phyloP scores from a whole-genome alignment of 2,113 vertebrate genomes.

The Anoura caudifer region DNA sequence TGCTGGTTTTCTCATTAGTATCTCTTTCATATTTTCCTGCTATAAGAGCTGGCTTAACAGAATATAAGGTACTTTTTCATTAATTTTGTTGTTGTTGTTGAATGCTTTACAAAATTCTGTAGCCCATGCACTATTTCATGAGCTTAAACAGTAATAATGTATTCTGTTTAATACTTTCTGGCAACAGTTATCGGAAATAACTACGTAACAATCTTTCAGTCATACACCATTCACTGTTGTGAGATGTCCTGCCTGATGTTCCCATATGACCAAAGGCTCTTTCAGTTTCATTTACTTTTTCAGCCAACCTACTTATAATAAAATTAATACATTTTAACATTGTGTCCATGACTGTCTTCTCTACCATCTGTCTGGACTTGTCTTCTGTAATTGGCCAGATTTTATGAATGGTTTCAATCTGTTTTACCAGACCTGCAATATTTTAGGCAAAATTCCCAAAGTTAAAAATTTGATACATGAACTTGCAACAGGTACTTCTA shows the following conservation, averaged over 20 bases:
- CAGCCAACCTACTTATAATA: slow-evolving; percentile 50
- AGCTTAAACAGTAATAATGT: slow-evolving; percentile 34
- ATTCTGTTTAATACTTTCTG: slow-evolving; percentile 53
- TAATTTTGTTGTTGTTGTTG: slow-evolving; percentile 55
- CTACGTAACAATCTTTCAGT: slow-evolving; percentile 38
- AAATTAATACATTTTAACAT: slow-evolving; percentile 60
- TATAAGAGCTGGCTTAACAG: slow-evolving; percentile 13
- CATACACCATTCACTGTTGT: slow-evolving; percentile 10
- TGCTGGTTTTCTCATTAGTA: slow-evolving; percentile 48
- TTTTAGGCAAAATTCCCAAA: background rate
- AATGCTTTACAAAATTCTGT: background rate
- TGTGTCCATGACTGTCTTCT: background rate
- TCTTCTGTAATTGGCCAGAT: background rate
- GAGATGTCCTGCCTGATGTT: slow-evolving; percentile 33
- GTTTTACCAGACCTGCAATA: slow-evolving; percentile 3
- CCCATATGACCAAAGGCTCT: slow-evolving; percentile 9
- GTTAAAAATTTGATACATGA: background rate
- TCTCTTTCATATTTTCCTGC: slow-evolving; percentile 41
- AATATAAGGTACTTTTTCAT: slow-evolving; percentile 9
- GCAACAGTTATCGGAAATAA: slow-evolving; percentile 43
- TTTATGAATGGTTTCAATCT: slow-evolving; percentile 45
- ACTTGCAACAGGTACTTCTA: background rate
- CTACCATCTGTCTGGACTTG: slow-evolving; percentile 34
- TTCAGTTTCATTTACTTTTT: slow-evolving; percentile 34
- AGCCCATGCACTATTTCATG: background rate